Percentiles rank a stretch among this genome's conserved stretches.
Evolutionary conservation across 1,140 invertebrate genomes (phyloP).

Genomic region (Thrips palmi): DNA sequence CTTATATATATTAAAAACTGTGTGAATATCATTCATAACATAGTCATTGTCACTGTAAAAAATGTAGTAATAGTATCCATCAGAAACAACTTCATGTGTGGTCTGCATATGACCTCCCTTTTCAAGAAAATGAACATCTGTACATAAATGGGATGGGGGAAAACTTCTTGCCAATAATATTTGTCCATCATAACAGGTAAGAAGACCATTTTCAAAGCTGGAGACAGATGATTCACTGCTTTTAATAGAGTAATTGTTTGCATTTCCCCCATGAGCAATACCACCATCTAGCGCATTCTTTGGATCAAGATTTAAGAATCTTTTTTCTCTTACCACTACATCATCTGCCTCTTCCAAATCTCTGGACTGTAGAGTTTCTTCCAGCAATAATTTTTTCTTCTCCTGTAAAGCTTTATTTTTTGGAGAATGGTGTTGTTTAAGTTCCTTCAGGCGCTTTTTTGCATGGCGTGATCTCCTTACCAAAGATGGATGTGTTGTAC

Average conservation of each 20-base stretch:
- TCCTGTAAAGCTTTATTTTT: too few species aligned
- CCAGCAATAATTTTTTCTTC: too few species aligned
- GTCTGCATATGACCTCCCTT: constrained; percentile 35
- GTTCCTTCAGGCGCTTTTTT: background rate
- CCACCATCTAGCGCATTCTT: constrained; percentile 40
- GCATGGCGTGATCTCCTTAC: background rate
- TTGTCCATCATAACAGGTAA: constrained; percentile 50
- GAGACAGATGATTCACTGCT: constrained; percentile 43
- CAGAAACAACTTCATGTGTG: constrained; percentile 42
- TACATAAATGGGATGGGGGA: constrained; percentile 40
- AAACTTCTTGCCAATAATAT: constrained; percentile 49
- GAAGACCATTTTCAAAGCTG: constrained; percentile 55
- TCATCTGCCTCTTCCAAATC: too few species aligned
- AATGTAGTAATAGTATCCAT: constrained; percentile 73
- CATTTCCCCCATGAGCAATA: constrained; percentile 54
- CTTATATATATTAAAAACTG: constrained; percentile 65
- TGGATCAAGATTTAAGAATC: too few species aligned
- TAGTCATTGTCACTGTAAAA: constrained; percentile 72
- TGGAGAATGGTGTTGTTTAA: too few species aligned
- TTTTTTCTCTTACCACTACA: too few species aligned
- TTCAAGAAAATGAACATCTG: constrained; percentile 42
- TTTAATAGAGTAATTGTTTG: constrained; percentile 31
- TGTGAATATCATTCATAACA: constrained; percentile 57
- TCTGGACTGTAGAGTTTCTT: too few species aligned
- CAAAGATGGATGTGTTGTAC: background rate